Conservation (phyloP, 2,113 vertebrate genomes). For the Brachionichthys hirsutus region DNA sequence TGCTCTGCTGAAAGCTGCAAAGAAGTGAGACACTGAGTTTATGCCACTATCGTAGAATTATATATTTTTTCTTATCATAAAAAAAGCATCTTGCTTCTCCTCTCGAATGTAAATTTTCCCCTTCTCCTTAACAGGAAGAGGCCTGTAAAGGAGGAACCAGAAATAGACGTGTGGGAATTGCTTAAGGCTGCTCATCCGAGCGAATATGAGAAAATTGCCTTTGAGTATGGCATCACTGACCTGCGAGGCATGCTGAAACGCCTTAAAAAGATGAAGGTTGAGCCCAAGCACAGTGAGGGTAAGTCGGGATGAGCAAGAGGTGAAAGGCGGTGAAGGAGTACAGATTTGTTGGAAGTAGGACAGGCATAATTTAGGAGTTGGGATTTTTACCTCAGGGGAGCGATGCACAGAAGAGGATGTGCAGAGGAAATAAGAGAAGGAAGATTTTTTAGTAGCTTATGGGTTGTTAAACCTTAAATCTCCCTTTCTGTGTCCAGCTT, state of each 20-base stretch:
- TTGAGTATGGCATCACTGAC: slow-evolving; percentile 91
- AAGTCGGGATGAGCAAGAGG: slow-evolving; percentile 29
- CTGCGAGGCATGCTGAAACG: slow-evolving; percentile 91
- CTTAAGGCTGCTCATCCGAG: slow-evolving; percentile 89
- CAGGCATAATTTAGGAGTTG: neutral
- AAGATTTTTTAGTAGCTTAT: neutral
- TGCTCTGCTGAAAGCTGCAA: slow-evolving; percentile 82
- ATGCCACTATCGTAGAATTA: neutral
- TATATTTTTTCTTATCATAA: neutral
- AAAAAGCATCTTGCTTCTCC: neutral
- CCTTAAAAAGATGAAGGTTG: slow-evolving; percentile 86
- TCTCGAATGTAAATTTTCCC: neutral
- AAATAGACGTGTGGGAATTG: slow-evolving; percentile 85
- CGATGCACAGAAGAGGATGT: neutral
- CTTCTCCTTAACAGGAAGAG: slow-evolving; percentile 72
- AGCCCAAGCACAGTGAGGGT: slow-evolving; percentile 84
- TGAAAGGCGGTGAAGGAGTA: neutral
- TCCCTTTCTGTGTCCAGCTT: slow-evolving; percentile 73
- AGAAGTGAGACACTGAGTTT: slow-evolving; percentile 77
- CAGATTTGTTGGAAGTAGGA: neutral
- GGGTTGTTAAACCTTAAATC: neutral
- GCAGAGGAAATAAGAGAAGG: neutral
- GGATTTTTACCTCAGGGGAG: slow-evolving; percentile 4
- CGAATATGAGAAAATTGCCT: slow-evolving; percentile 91
- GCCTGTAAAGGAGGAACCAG: slow-evolving; percentile 65